Evolutionary conservation across 2,797 vertebrate genomes (phyloP).

Genomic region (Hydrocynus forskahlii): DNA sequence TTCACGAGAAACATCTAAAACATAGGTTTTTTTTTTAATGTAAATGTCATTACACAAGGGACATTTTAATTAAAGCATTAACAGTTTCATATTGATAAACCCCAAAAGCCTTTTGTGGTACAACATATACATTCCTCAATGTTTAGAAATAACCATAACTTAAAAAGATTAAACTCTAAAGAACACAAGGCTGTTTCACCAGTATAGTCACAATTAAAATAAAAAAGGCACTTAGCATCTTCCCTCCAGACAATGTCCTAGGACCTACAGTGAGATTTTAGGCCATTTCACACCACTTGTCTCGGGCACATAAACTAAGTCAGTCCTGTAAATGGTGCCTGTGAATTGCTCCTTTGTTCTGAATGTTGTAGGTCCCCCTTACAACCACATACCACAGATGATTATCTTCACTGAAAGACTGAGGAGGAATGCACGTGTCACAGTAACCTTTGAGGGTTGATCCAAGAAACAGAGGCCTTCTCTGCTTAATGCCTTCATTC

Average conservation of each 20-base stretch:
- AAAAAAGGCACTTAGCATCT: neutral
- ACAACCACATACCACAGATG: constrained; percentile 61
- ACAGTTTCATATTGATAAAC: too few relatives aligned
- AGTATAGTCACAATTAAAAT: too few relatives aligned
- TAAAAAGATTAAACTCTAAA: too few relatives aligned
- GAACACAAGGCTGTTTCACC: too few relatives aligned
- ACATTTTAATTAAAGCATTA: too few relatives aligned
- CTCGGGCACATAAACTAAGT: constrained; percentile 4
- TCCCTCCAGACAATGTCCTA: neutral
- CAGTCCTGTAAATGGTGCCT: constrained; percentile 37
- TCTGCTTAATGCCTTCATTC: neutral
- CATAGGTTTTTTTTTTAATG: too few relatives aligned
- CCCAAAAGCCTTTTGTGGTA: too few relatives aligned
- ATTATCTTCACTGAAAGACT: constrained; percentile 57
- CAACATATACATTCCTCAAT: too few relatives aligned
- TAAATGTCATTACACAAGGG: too few relatives aligned
- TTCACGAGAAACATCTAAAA: too few relatives aligned
- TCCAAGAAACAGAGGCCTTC: neutral
- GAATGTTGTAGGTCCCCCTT: constrained; percentile 46
- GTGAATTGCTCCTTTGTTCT: constrained; percentile 60
- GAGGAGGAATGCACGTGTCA: constrained; percentile 50
- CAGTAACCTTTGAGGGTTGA: constrained; percentile 31
- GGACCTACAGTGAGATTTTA: neutral
- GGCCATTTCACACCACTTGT: neutral
- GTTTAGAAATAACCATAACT: too few relatives aligned